These are phyloP conservation scores for Pseudomyrmex gracilis DNA, from an alignment of 1,140 invertebrate genomes.

Conservation along the genomic window DNA sequence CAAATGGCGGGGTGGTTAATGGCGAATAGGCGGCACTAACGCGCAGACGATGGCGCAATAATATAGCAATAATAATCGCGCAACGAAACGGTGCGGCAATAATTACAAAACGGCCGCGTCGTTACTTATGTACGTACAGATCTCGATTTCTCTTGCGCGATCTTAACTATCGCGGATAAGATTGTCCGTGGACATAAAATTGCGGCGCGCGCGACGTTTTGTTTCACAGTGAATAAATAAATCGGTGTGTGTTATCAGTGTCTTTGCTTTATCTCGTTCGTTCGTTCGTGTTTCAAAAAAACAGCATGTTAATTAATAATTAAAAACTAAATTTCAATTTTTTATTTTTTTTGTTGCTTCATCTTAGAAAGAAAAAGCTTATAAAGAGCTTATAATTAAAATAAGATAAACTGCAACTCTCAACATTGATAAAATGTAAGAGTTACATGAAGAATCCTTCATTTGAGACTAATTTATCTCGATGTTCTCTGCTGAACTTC, in stretches of 20 bases:
- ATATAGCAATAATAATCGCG: conserved; percentile 46
- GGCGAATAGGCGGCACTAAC: conserved; percentile 41
- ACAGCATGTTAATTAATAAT: too few species aligned
- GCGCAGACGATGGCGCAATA: conserved; percentile 51
- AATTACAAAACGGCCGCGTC: conserved; percentile 38
- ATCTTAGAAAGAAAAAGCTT: background rate
- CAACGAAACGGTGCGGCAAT: conserved; percentile 13
- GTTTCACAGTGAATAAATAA: conserved; percentile 17
- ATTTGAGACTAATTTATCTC: background rate
- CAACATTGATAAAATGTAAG: background rate
- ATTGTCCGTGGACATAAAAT: background rate
- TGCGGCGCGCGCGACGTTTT: conserved; percentile 5
- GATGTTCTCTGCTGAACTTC: background rate
- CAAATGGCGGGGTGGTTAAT: conserved; percentile 63
- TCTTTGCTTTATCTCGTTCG: background rate
- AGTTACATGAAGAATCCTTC: background rate
- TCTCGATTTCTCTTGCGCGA: background rate
- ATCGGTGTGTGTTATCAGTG: background rate
- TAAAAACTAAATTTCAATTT: background rate
- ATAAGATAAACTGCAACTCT: background rate
- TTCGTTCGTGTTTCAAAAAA: background rate
- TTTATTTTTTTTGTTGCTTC: too few species aligned
- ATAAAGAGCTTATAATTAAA: background rate
- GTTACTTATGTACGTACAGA: background rate
- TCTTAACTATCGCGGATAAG: conserved; percentile 22